Percentiles rank a stretch among this genome's conserved stretches.
These are phyloP conservation scores for Heliocidaris tuberculata DNA, from an alignment of 35 echinoderm and acorn worm genomes.

Conservation along the genomic window DNA sequence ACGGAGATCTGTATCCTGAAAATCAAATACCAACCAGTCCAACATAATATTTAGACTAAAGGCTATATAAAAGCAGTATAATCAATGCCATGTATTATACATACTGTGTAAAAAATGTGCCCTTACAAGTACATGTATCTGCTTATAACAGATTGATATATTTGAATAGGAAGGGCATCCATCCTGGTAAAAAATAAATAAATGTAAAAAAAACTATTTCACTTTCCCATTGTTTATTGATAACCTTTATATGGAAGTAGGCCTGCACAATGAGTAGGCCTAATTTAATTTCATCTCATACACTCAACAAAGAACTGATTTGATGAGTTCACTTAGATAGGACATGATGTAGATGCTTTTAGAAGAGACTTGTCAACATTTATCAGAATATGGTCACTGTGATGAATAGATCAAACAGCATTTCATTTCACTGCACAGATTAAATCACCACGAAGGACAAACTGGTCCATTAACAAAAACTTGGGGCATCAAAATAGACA, in stretches of 20 bases:
- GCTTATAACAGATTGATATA: no score
- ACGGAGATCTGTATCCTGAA: neutral
- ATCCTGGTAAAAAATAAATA: neutral
- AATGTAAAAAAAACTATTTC: neutral
- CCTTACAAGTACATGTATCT: no score
- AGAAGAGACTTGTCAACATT: neutral
- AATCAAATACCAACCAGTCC: neutral
- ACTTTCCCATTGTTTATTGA: neutral
- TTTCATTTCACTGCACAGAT: neutral
- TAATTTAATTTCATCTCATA: neutral
- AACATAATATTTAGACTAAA: neutral
- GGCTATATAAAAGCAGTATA: no score
- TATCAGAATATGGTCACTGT: neutral
- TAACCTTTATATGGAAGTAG: neutral
- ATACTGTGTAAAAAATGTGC: no score
- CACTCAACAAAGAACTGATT: neutral
- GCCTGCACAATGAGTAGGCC: neutral
- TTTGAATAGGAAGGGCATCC: no score
- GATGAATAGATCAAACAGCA: neutral
- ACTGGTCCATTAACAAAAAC: neutral
- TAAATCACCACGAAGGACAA: neutral
- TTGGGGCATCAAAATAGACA: neutral
- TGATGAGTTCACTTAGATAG: neutral
- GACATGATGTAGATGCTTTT: neutral
- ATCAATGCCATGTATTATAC: no score